These are phyloP conservation scores for Cataglyphis albicans DNA, from an alignment of 2,888 invertebrate genomes.

Conservation along the genomic window DNA sequence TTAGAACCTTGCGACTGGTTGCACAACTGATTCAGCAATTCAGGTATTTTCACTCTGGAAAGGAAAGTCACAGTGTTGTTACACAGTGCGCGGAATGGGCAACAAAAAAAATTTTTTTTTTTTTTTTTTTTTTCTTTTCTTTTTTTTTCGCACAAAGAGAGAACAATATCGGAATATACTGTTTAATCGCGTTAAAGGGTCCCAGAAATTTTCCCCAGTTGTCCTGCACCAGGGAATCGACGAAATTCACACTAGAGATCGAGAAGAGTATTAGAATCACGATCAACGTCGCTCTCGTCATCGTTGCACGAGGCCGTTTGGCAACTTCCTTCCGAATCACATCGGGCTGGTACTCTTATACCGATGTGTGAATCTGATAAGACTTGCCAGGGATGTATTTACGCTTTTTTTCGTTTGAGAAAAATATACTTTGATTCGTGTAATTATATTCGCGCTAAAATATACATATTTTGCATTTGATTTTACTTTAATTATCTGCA, in stretches of 20 bases:
- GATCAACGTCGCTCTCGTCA: conserved; percentile 59
- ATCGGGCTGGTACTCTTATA: conserved; percentile 62
- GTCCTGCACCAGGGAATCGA: conserved; percentile 70
- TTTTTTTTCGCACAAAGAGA: neutral
- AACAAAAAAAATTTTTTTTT: neutral
- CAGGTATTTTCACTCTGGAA: conserved; percentile 85
- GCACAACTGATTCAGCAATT: conserved; percentile 89
- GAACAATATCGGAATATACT: conserved; percentile 63
- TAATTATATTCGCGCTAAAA: neutral
- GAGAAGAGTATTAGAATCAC: conserved; percentile 44
- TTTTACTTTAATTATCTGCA: neutral
- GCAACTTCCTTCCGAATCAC: conserved; percentile 54
- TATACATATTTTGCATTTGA: neutral
- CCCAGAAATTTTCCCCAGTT: conserved; percentile 74
- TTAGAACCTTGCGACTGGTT: conserved; percentile 89
- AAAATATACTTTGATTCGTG: neutral
- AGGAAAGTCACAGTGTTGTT: conserved; percentile 13
- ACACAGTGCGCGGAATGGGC: conserved; percentile 1
- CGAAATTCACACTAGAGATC: conserved; percentile 46
- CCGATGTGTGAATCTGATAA: conserved; percentile 66
- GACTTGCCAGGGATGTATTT: conserved; percentile 50
- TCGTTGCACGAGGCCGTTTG: conserved; percentile 61
- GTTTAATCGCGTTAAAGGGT: conserved; percentile 61
- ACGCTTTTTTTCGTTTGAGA: conserved; percentile 12
- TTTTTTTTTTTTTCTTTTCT: too few species aligned